Percentiles rank a stretch among this genome's conserved stretches.
phyloP scores from a whole-genome alignment of 2,888 invertebrate genomes.

The Apodemia zela region DNA sequence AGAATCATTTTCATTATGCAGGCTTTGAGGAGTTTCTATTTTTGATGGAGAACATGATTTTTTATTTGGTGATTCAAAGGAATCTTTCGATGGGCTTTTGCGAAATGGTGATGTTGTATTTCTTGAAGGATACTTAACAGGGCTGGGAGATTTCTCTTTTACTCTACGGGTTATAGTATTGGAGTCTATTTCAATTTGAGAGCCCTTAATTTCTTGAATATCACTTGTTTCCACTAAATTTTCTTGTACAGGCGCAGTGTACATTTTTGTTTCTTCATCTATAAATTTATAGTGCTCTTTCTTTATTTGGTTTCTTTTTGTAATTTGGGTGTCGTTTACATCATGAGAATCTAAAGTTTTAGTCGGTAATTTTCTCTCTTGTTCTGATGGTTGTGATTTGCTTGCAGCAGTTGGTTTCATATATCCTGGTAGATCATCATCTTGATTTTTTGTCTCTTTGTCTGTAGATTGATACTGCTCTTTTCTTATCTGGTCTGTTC shows the following conservation, averaged over 20 bases:
- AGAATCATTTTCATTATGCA: background rate
- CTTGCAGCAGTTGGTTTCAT: conserved; percentile 51
- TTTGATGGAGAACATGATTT: background rate
- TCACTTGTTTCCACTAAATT: background rate
- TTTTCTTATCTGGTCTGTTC: conserved; percentile 42
- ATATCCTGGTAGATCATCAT: conserved; percentile 48
- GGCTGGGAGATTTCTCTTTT: conserved; percentile 22
- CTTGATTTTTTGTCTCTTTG: conserved; percentile 58
- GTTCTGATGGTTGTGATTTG: conserved; percentile 31
- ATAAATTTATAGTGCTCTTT: conserved; percentile 62
- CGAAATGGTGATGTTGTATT: conserved; percentile 8
- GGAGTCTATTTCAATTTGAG: background rate
- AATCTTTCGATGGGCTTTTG: conserved; percentile 19
- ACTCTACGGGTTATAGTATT: background rate
- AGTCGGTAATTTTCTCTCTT: conserved; percentile 36
- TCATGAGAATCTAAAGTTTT: background rate
- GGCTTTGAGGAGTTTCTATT: background rate
- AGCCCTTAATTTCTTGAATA: background rate
- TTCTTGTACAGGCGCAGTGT: conserved; percentile 42
- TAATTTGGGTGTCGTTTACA: conserved; percentile 23
- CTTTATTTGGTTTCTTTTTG: conserved; percentile 37
- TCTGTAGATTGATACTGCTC: conserved; percentile 63
- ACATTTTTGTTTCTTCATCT: conserved; percentile 67
- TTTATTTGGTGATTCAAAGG: background rate
- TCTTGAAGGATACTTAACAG: conserved; percentile 17